Conservation (phyloP, 2,113 vertebrate species). For the Ivindomyrus marchei region DNA sequence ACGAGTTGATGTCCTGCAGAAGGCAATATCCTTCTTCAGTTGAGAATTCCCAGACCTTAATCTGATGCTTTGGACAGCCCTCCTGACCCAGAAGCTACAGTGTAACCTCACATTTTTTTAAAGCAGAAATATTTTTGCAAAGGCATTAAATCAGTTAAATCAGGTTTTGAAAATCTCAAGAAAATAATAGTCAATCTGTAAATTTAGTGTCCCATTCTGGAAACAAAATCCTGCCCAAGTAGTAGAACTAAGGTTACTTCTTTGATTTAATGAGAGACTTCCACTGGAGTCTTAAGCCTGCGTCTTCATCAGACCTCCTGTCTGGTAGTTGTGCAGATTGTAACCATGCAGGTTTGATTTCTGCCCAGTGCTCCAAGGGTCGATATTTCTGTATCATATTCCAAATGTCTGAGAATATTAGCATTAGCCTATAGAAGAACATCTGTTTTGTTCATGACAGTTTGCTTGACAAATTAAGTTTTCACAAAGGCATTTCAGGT, state of each 20-base stretch:
- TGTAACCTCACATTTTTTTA: neutral
- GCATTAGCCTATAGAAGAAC: neutral
- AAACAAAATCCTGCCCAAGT: neutral
- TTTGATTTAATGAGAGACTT: neutral
- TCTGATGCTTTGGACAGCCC: neutral
- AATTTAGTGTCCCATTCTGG: neutral
- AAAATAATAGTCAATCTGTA: neutral
- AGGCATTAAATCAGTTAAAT: neutral
- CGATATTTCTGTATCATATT: neutral
- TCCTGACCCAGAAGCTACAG: neutral
- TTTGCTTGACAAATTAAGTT: neutral
- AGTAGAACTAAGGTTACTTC: neutral
- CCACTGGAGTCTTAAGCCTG: neutral
- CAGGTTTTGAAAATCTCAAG: neutral
- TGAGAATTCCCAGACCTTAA: conserved; percentile 1
- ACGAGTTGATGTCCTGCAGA: neutral
- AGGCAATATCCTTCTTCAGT: neutral
- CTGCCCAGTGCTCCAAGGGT: neutral
- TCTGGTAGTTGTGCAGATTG: neutral
- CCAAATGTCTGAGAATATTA: neutral
- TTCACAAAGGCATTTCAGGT: neutral
- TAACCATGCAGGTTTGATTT: neutral
- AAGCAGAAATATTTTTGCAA: neutral
- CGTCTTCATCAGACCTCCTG: neutral
- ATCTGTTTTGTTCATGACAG: neutral